Base-by-base conservation (phyloP, 2,888 invertebrate species). In the Xanthia icteritia region DNA sequence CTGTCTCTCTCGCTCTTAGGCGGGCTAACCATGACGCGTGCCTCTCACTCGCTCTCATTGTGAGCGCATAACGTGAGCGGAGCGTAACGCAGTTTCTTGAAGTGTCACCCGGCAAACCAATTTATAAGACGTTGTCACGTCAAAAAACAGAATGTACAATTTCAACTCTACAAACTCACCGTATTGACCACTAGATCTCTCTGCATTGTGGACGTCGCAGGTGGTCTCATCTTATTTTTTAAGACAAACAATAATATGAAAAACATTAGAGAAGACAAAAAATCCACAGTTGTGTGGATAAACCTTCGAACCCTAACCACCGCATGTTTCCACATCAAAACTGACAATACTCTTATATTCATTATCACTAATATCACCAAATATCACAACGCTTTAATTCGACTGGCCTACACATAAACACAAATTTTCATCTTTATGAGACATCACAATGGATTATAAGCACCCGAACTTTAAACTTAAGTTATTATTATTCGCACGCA, bases 271-370 rank as follows among this genome's bases (percentile, higher is more conserved):
- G 83, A 73, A 9, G 74, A 39, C 5, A 63, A 15, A 6, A 66
- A 45, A 36, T 83, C 83, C 45, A 79, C 61, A 23, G 60, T 2
- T 15, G 83, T 83, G 13, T 74, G 68, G 23, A 83, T 48, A 48
- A 79, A 72, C n/a, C 74, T 83, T 45, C 83, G n/a, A 27, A 83
- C 76, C 23, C 93, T 88, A 36, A 92, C 92, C 65, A 90, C 84
- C 2, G 84, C 75, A 84, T 93, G 93, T 80, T 93, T 94, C 91
- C 92, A 92, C 89, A 93, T 86, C 67, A 93, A 83, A 45, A 92
- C 90, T 31, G 71, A 73, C 42, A 93, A 77, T 5, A 87, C 83
- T 15, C 87, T 39, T 23, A 51, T 3, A 13, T 15, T 51, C 71
- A 83, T 79, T 68, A n/a, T 78, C 23, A 75, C 56, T 45, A 56